Percentiles rank a stretch among this genome's conserved stretches.
phyloP scores from a whole-genome alignment of 1,140 invertebrate genomes.

The Sinella curviseta region DNA sequence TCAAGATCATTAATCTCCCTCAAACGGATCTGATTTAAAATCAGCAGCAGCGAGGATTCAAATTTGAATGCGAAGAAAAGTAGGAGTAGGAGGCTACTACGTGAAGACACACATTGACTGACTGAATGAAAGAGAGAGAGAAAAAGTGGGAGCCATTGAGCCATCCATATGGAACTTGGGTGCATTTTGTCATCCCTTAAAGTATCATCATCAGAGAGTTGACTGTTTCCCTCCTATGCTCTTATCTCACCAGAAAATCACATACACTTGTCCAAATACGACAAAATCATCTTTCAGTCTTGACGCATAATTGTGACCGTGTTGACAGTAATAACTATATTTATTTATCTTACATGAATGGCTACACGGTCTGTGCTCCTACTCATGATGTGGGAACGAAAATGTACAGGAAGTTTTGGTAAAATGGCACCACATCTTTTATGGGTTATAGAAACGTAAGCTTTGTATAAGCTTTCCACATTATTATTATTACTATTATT shows the following conservation, averaged over 20 bases:
- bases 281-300: slow-evolving; percentile 11
- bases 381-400: neutral
- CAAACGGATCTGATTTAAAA: slow-evolving; percentile 18
- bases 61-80: neutral
- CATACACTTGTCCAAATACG: slow-evolving; percentile 22
- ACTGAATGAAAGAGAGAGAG: neutral
- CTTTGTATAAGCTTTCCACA: too few species aligned
- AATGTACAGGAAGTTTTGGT: neutral
- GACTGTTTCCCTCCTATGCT: neutral
- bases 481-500: too few species aligned
- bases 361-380: neutral
- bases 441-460: too few species aligned
- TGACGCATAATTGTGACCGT: slow-evolving; percentile 17
- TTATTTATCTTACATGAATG: neutral
- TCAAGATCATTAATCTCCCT: slow-evolving; percentile 25
- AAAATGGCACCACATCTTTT: too few species aligned
- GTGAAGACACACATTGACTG: neutral
- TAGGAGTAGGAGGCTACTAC: neutral
- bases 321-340: slow-evolving; percentile 23
- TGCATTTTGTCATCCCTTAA: slow-evolving; percentile 9
- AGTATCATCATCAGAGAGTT: neutral
- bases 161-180: neutral
- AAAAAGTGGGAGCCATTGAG: neutral
- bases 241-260: slow-evolving; percentile 19
- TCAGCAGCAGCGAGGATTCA: neutral